Evolutionary conservation across 2,113 vertebrate species (phyloP).

Genomic region (Pseudopipra pipra): DNA sequence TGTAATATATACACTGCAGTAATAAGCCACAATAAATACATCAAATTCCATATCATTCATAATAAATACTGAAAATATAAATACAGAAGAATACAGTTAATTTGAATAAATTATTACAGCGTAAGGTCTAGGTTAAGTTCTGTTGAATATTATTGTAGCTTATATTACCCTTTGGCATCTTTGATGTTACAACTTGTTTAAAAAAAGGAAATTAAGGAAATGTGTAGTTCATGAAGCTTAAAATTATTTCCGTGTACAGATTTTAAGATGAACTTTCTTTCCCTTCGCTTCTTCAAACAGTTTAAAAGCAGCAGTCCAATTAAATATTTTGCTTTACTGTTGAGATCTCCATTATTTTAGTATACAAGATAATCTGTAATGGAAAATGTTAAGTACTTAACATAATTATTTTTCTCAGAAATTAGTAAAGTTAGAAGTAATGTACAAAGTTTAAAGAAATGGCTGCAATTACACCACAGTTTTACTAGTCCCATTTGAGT

Average conservation of each 20-base stretch:
- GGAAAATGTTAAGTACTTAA: slow-evolving; percentile 33
- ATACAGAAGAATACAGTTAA: slow-evolving; percentile 83
- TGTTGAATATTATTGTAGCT: slow-evolving; percentile 77
- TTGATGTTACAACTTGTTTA: slow-evolving; percentile 71
- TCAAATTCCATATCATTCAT: slow-evolving; percentile 90
- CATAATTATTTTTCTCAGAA: background rate
- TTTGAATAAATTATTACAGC: slow-evolving; percentile 82
- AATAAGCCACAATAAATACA: slow-evolving; percentile 99
- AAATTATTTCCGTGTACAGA: slow-evolving; percentile 48
- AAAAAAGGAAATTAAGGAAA: slow-evolving; percentile 58
- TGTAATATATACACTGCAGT: slow-evolving; percentile 90
- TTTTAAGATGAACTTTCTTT: slow-evolving; percentile 49
- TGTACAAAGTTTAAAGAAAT: slow-evolving; percentile 14
- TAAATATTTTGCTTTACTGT: slow-evolving; percentile 36
- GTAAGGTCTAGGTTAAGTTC: slow-evolving; percentile 75
- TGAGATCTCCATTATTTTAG: slow-evolving; percentile 11
- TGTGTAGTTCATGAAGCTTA: slow-evolving; percentile 43
- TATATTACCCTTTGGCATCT: slow-evolving; percentile 85
- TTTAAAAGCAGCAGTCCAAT: slow-evolving; percentile 46
- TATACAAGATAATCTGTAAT: slow-evolving; percentile 40
- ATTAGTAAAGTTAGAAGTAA: background rate
- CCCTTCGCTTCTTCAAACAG: slow-evolving; percentile 38
- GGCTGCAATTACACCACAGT: background rate
- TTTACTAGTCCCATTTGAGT: slow-evolving; percentile 26
- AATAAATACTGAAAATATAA: slow-evolving; percentile 93